A percentile compares a stretch with the other conserved stretches of the same genome.
Conservation (phyloP, 2,113 vertebrate species). For the Tychaedon coryphoeus region DNA sequence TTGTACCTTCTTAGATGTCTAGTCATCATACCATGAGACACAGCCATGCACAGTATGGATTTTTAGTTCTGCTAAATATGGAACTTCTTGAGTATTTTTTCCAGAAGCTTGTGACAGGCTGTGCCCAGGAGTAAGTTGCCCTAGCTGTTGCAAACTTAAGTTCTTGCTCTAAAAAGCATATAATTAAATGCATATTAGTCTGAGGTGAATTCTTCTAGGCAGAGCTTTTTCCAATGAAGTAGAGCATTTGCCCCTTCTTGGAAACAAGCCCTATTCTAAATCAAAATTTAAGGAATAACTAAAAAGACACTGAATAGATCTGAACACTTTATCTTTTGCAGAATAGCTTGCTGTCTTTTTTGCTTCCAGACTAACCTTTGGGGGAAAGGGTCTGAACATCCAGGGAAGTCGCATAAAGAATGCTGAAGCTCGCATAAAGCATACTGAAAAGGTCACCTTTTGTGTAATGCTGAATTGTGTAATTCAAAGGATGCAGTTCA, state of each 20-base stretch:
- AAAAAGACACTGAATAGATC: not conserved
- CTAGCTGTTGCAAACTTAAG: not conserved
- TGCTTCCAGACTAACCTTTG: conserved; percentile 14
- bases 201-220: not conserved
- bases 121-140: not conserved
- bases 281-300: not conserved
- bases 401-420: not conserved
- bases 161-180: not conserved
- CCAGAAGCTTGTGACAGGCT: not conserved
- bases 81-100: not conserved
- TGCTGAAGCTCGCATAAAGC: conserved; percentile 10
- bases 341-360: not conserved
- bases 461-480: not conserved
- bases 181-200: not conserved
- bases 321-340: not conserved
- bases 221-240: not conserved
- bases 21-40: not conserved
- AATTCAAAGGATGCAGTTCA: conserved; percentile 11
- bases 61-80: not conserved
- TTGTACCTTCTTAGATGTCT: not conserved
- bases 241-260: not conserved
- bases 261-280: not conserved
- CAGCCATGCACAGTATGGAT: rapidly evolving
- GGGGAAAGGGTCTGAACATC: conserved; percentile 24
- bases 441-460: conserved; percentile 57